Evolutionary conservation across 1,140 invertebrate species (phyloP), one percentile per base, ranked within the genome.

Genomic region (Physella acuta): DNA sequence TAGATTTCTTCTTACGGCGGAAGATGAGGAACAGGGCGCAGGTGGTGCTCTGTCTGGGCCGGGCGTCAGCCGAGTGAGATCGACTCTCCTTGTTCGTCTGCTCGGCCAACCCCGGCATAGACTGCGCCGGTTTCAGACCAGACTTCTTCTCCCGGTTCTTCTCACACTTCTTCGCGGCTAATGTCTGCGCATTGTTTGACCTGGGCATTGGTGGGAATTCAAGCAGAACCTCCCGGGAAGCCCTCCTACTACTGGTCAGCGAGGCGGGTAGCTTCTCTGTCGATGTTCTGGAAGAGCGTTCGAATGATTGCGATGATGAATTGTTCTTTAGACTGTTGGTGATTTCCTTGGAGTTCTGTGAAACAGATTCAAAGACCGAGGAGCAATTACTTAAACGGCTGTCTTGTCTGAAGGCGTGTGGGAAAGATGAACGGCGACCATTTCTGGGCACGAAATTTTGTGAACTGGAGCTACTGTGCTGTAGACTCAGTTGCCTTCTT

Each of bases 21-120:
- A 64, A 52, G 31, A 31, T 20, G 16, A 52, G 33, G 44, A 51
- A 64, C 17, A 36, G 52, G n/a, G 17, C 39, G n/a, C 62, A 44
- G 33, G 8, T 33, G 16, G 26, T 64, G 28, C 44, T 64, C 20
- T 52, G 34, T 33, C 51, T 64, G 1, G 26, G 62, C 3, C 30
- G 2, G 20, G 2, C 31, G 16, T 64, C 62, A 33, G 28, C 62
- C 3, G 62, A 64, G 16, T 34, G 33, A 1, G 26, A 2, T n/a
- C 49, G 16, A 1, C 31, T 30, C 1, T 51, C 49, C 26, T 64
- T 64, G 11, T 28, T 24, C n/a, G 28, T 33, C 49, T 1, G 2
- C 2, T 26, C 44, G 26, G 30, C 51, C 11, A 64, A 20, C 2
- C 62, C 62, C 33, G 62, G 39, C 39, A 44, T 44, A 20, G 39